Base-by-base conservation (phyloP, 1,140 invertebrate species). In the Maniola jurtina region DNA sequence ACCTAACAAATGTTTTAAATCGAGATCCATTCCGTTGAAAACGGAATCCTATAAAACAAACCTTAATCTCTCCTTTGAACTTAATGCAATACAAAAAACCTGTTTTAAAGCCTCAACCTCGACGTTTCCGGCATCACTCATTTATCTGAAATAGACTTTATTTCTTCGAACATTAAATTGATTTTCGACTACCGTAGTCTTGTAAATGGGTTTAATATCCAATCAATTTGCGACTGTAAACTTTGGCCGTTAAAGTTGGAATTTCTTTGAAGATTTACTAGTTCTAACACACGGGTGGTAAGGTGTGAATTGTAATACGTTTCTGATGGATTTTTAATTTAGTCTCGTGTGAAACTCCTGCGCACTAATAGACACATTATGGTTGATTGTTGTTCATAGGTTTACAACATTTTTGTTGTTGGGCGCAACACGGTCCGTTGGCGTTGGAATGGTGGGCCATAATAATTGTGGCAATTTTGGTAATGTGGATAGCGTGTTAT, bases 281-380 rank as follows among this genome's bases (percentile, higher is more conserved):
- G 60, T 61, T 64, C 55, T 76, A 72, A 71, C 69, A 73, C 77
- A 75, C 78, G 80, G 83, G 83, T 85, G 83, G 83, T 66, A 77
- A 83, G 76, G 81, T 78, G 77, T 83, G 77, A 79, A 75, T 65
- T 76, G 75, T 87, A 89, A 89, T 89, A 86, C 76, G 79, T 85
- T 89, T 84, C 73, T 89, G 86, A 89, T 84, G 86, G 67, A 74
- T 83, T 88, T 89, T 86, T 89, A 89, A 89, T 89, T 85, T 79
- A 73, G 52, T 66, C 72, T 73, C 81, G 82, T 88, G 86, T 88
- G 86, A 89, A 82, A 84, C 81, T 83, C 83, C 76, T 76, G 80
- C 83, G 76, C 83, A 79, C 70, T 84, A 84, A 87, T 88, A 70
- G 76, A 87, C 78, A 85, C 81, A 86, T 85, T 85, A 84, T 57